Base-by-base conservation (phyloP, 2,888 invertebrate genomes). In the Fragum whitleyi region DNA sequence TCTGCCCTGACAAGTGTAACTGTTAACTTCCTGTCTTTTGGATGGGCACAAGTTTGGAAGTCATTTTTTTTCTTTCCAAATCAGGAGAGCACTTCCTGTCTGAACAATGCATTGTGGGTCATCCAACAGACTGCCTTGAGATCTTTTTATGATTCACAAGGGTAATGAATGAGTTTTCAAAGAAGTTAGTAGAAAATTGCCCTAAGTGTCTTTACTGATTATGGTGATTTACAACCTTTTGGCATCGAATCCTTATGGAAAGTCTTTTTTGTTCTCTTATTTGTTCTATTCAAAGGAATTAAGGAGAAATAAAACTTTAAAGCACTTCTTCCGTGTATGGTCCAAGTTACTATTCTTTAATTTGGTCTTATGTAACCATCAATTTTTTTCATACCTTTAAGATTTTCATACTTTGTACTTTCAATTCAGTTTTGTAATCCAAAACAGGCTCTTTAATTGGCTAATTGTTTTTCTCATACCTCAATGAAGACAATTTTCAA, bases 21-120 rank as follows among this genome's bases (percentile, higher is more conserved):
- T 79, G 70, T 74, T 67, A 65, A 74, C 79, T 83, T 83, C 83
- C 83, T 83, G 83, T 79, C 62, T 61, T 42, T 21, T 26, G 42
- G 68, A 26, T 59, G 68, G 68, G 51, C 75, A 57, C 68, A 65
- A 55, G 67, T 72, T 53, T 57, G 36, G 55, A 42, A 21, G 23
- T 39, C 23, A 51, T 42, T 74, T 67, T 75, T 61, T 51, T 23
- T 39, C 21, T 62, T 53, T 65, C 76, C 59, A 21, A 36, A 28
- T 61, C 76, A 53, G 59, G 70, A 77, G 71, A 77, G 76, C 36
- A 47, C 65, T 62, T 73, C 47, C 73, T 73, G 42, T 73, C 55
- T 39, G 62, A 62, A 62, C 73, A 73, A 71, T 71, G 71, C 71
- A 53, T 71, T 71, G 16, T 57, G 71, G 36, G 23, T 14, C 32